These are phyloP conservation scores for Rhagophthalmus giganteus DNA, from an alignment of 2,888 invertebrate genomes.

Conservation along the genomic window DNA sequence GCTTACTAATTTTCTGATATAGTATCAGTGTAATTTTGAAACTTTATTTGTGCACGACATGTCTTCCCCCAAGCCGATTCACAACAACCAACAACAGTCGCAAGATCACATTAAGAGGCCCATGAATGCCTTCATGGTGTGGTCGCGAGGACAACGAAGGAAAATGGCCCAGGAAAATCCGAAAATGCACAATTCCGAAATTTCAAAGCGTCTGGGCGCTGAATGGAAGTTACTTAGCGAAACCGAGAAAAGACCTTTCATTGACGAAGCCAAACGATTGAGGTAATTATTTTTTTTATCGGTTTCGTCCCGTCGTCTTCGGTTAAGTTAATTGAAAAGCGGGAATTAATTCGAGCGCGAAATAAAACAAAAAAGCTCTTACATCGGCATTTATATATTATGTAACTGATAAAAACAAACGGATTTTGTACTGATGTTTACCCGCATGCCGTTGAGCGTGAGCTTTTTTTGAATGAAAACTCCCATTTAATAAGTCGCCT, in stretches of 20 bases:
- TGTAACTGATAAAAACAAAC: too few species aligned
- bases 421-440: too few species aligned
- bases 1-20: neutral
- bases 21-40: conserved; percentile 3
- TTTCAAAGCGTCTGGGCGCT: conserved; percentile 81
- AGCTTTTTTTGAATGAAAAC: too few species aligned
- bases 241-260: conserved; percentile 85
- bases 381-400: too few species aligned
- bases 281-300: too few species aligned
- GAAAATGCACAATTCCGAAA: conserved; percentile 93
- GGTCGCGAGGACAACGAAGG: conserved; percentile 84
- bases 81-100: conserved; percentile 52
- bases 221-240: conserved; percentile 89
- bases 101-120: conserved; percentile 74
- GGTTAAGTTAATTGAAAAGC: too few species aligned
- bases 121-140: conserved; percentile 87
- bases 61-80: conserved; percentile 42
- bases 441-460: too few species aligned
- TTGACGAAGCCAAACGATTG: conserved; percentile 86
- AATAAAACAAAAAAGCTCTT: too few species aligned
- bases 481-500: too few species aligned
- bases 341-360: too few species aligned
- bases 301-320: too few species aligned
- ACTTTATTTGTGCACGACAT: conserved; percentile 16
- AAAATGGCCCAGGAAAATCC: conserved; percentile 95